Base-by-base conservation (phyloP, 1,140 invertebrate genomes). In the Dendroctonus ponderosae region DNA sequence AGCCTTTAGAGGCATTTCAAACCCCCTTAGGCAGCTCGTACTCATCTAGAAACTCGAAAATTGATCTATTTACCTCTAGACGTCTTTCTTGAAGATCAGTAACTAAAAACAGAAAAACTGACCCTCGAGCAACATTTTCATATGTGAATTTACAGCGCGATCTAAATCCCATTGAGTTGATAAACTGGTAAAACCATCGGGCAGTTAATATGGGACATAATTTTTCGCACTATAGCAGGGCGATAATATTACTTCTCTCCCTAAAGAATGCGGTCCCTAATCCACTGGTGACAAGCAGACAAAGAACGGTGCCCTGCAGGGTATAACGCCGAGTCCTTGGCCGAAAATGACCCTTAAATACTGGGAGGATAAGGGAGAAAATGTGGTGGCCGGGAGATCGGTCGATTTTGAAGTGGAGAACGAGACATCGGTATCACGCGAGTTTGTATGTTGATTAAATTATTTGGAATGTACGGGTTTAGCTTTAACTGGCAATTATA, bases 251-350 rank as follows among this genome's bases (percentile, higher is more conserved):
- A 63, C 61, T 63, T 48, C 61, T 53, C 61, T 63, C 61, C 61
- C 61, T 46, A 63, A 63, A 63, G 61, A 63, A 63, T 63, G 61
- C 61, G 61, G 51, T 62, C 61, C 61, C 61, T 74, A 72, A 73
- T 74, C 73, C 71, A 62, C 68, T 71, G 73, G 68, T 73, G 73
- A 74, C 71, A 71, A 63, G 67, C 67, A 63, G 66, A 74, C 73
- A 74, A 74, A 69, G 73, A 67, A 63, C 57, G 26, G 62, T 67
- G 63, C 69, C 66, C 69, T 53, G 67, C 69, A 68, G 71, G 66
- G 69, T 67, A 62, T 72, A 63, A 68, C 63, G 66, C 58, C 63
- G 57, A 52, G 56, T 46, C 52, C 62, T 42, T 53, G 40, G 67
- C 61, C 66, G 9, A 64, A 54, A 60, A 44, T 59, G 37, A 57